Conservation (phyloP, 1,140 invertebrate genomes). For the Linepithema humile region DNA sequence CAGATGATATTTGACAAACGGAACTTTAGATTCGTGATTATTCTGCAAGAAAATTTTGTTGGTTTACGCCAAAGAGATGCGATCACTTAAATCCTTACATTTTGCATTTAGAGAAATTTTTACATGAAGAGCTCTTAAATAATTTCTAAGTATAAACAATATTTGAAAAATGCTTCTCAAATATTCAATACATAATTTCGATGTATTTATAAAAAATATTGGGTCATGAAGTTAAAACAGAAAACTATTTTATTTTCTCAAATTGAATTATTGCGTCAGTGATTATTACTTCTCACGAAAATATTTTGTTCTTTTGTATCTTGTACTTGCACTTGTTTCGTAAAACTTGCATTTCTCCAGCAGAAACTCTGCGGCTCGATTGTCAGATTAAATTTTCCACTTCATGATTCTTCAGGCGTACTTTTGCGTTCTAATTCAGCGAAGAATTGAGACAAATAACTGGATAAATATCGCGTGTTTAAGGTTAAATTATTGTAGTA, state of each 20-base stretch:
- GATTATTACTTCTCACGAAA: not conserved
- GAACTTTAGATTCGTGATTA: not conserved
- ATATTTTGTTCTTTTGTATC: not conserved
- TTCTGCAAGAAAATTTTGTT: not conserved
- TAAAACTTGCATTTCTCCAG: not conserved
- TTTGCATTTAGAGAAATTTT: not conserved
- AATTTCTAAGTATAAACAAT: not conserved
- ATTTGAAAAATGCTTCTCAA: not conserved
- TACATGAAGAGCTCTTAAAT: no score
- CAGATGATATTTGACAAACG: not conserved
- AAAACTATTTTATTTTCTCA: not conserved
- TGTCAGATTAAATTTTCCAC: slow-evolving; percentile 59
- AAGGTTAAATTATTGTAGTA: slow-evolving; percentile 16
- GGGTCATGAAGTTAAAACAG: not conserved
- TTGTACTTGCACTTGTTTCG: no score
- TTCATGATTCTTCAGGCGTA: not conserved
- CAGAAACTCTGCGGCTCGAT: slow-evolving; percentile 35
- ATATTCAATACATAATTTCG: not conserved
- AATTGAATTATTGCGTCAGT: not conserved
- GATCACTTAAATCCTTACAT: not conserved
- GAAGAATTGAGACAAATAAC: slow-evolving; percentile 51
- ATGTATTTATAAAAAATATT: not conserved
- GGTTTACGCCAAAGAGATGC: not conserved
- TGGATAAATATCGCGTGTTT: slow-evolving; percentile 12
- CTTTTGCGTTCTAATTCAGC: not conserved